Conservation (phyloP, 2,888 invertebrate genomes). For the Leistus spinibarbis region DNA sequence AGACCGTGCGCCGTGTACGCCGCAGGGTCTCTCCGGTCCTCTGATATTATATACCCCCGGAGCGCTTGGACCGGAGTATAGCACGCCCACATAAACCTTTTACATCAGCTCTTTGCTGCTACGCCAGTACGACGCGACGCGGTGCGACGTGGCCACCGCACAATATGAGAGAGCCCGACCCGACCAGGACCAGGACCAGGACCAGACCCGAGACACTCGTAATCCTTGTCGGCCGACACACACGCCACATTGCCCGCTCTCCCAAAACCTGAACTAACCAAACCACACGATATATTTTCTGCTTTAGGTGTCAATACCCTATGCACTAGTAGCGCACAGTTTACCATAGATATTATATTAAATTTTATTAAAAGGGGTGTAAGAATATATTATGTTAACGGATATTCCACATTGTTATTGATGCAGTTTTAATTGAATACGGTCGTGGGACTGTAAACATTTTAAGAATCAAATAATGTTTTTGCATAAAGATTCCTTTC, state of each 20-base stretch:
- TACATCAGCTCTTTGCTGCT: conserved; percentile 8
- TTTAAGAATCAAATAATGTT: too few species aligned
- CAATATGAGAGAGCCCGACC: background rate
- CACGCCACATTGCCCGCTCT: background rate
- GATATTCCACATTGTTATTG: too few species aligned
- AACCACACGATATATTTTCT: background rate
- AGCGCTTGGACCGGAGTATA: conserved; percentile 13
- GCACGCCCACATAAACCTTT: conserved; percentile 22
- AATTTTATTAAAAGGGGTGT: too few species aligned
- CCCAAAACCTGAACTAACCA: background rate
- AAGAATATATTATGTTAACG: too few species aligned
- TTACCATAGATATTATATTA: too few species aligned
- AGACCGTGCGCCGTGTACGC: conserved; percentile 3
- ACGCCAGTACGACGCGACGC: conserved; percentile 12
- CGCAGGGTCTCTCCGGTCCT: conserved; percentile 11
- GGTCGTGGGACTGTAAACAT: too few species aligned
- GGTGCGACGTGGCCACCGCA: too few species aligned
- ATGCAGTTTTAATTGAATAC: too few species aligned
- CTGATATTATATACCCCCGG: conserved; percentile 26
- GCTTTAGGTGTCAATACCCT: background rate
- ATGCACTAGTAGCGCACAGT: too few species aligned
- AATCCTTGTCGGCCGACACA: conserved; percentile 2
- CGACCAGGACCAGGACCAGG: background rate
- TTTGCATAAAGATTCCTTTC: too few species aligned
- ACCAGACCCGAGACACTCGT: background rate